A percentile compares a stretch with the other conserved stretches of the same genome.
Conservation (phyloP, 2,113 vertebrate genomes). For the Danio rerio region GRCz12tu NC_133178.1:30753001-30753500, state of each 20-base stretch:
- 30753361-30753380: no score
- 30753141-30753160: conserved; percentile 3
- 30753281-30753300: conserved; percentile 20
- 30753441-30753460: not conserved
- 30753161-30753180: not conserved
- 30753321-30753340: conserved; percentile 42
- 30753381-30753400: no score
- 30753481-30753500: not conserved
- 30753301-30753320: conserved; percentile 17
- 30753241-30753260: not conserved
- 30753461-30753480: not conserved
- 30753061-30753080: no score
- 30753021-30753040: not conserved
- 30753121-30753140: not conserved
- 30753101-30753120: not conserved
- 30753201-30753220: not conserved
- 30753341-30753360: not conserved
- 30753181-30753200: no score
- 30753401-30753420: not conserved
- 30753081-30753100: no score
- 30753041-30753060: no score
- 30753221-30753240: conserved; percentile 10
- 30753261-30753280: conserved; percentile 16
- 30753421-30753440: no score
- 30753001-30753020: not conserved